These are phyloP conservation scores for Naso thynnoides DNA, from an alignment of 2,797 vertebrate species.

Conservation along the genomic window DNA sequence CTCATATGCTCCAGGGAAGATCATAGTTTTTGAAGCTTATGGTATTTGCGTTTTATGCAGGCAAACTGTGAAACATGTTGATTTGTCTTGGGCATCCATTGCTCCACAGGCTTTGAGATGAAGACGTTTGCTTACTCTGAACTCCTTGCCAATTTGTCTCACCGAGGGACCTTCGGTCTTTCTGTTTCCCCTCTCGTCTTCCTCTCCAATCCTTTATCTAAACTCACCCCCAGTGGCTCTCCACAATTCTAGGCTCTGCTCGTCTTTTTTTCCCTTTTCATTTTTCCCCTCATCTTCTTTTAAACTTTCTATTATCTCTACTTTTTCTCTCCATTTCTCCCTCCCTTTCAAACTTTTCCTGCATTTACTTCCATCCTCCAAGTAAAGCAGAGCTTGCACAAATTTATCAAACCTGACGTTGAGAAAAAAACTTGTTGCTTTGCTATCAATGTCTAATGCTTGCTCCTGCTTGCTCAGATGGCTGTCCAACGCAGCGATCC, in stretches of 20 bases:
- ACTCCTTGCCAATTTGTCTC: constrained; percentile 74
- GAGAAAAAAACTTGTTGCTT: constrained; percentile 59
- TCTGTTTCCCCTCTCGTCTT: constrained; percentile 48
- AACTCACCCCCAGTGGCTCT: constrained; percentile 23
- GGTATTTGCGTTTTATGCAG: constrained; percentile 73
- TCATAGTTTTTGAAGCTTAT: constrained; percentile 68
- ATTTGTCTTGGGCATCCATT: constrained; percentile 75
- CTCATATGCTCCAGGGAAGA: constrained; percentile 74
- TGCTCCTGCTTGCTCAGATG: constrained; percentile 71
- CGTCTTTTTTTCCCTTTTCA: constrained; percentile 25
- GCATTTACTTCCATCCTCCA: background rate
- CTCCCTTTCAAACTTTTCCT: constrained; percentile 13
- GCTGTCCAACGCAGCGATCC: constrained; percentile 73
- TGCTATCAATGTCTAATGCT: constrained; percentile 69
- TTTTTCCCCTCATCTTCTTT: constrained; percentile 8
- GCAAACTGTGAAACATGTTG: constrained; percentile 69
- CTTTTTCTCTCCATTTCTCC: constrained; percentile 17
- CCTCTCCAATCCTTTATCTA: constrained; percentile 27
- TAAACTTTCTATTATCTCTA: constrained; percentile 29
- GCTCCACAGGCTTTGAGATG: constrained; percentile 69
- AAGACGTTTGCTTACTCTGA: constrained; percentile 75
- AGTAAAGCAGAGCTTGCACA: constrained; percentile 40
- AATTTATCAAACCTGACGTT: constrained; percentile 60
- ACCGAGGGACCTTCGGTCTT: constrained; percentile 60
- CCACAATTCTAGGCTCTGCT: constrained; percentile 9